Base-by-base conservation (phyloP, 2,113 vertebrate species). In the Riparia riparia region DNA sequence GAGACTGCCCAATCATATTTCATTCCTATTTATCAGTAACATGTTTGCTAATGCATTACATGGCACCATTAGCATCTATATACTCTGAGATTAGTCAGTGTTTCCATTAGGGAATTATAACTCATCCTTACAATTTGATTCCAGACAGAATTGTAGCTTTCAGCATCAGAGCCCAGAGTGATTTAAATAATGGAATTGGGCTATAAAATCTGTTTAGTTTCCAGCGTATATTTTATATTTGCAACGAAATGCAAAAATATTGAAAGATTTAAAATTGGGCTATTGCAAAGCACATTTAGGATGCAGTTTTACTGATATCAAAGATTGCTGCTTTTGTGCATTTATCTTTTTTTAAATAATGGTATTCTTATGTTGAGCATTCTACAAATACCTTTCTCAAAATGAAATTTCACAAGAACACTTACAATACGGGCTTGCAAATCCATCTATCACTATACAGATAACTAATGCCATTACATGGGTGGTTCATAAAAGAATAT, bases 21-120 rank as follows among this genome's bases (percentile, higher is more conserved):
- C 56, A 74, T 45, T 94, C 51, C 47, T 92, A 41, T 95, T 95
- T 93, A 92, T 95, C 77, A 74, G 89, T 21, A 95, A 34, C 86
- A 20, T 50, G 76, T 66, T 94, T 6, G 5, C 77, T 92, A 95
- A 95, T 93, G 89, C 95, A 81, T 80, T 96, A 89, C 89, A 82
- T 68, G 72, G 89, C 89, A 94, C 86, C 91, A 89, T 77, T 74
- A 95, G 60, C 81, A 84, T 91, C 91, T 60, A 80, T 89, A 68
- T 32, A 84, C 83, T 89, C 89, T 7, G 41, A 91, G 89, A 83
- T 95, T 84, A 95, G 89, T 31, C 86, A 84, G 69, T 60, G 65
- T 66, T 95, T 95, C 89, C 91, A 90, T 94, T 74, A 94, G 47
- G 83, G 83, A 91, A 89, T 95, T 92, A 87, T 90, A 95, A 93